A percentile compares a stretch with the other conserved stretches of the same genome.
Conservation (phyloP, 2,113 vertebrate genomes). For the Prunella fulvescens region DNA sequence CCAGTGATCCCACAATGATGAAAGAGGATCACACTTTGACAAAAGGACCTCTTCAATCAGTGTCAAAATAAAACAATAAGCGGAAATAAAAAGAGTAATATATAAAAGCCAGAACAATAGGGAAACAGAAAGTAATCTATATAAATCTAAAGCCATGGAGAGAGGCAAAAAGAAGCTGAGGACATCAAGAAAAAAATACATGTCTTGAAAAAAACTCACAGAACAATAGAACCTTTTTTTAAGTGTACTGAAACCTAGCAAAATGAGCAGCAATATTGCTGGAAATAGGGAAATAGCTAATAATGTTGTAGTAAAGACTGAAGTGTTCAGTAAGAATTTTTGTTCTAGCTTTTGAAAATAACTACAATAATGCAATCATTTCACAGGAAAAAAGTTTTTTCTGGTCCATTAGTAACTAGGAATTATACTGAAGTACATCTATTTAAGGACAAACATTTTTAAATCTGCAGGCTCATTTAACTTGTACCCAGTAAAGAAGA, state of each 20-base stretch:
- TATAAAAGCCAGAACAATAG: neutral
- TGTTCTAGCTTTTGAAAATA: conserved; percentile 2
- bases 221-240: neutral
- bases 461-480: conserved; percentile 22
- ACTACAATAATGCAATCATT: neutral
- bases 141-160: neutral
- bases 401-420: conserved; percentile 4
- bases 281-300: neutral
- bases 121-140: neutral
- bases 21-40: too few relatives aligned
- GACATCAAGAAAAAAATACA: neutral
- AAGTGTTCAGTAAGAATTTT: neutral
- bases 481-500: neutral
- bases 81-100: neutral
- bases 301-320: neutral
- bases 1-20: too few relatives aligned
- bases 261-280: neutral
- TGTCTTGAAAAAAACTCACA: neutral
- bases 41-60: too few relatives aligned
- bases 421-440: conserved; percentile 5
- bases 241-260: neutral
- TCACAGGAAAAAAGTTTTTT: neutral
- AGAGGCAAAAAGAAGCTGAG: neutral
- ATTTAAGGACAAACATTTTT: conserved; percentile 21
- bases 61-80: too few relatives aligned